Evolutionary conservation across 2,888 invertebrate species (phyloP).

Genomic region (Cerastis leucographa): DNA sequence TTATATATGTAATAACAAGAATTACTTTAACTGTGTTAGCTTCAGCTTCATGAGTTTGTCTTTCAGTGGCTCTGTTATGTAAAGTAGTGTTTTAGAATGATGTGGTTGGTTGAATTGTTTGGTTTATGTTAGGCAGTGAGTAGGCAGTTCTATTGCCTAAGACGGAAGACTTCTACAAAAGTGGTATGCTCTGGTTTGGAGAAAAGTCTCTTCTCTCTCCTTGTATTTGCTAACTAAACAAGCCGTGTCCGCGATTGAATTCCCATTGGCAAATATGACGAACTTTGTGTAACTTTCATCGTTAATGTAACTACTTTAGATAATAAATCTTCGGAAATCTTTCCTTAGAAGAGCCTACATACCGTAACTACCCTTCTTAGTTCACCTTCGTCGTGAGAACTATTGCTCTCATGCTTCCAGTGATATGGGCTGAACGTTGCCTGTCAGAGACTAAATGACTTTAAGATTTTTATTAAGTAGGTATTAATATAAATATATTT

Average conservation of each 20-base stretch:
- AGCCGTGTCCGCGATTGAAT: background rate
- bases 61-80: conserved; percentile 53
- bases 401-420: background rate
- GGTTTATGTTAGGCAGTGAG: conserved; percentile 3
- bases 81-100: conserved; percentile 46
- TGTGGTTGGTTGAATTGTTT: conserved; percentile 20
- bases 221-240: background rate
- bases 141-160: conserved; percentile 4
- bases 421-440: background rate
- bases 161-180: background rate
- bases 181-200: background rate
- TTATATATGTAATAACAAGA: conserved; percentile 46
- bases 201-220: background rate
- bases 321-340: background rate
- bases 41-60: conserved; percentile 48
- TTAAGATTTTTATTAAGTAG: background rate
- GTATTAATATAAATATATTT: too few species aligned
- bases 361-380: background rate
- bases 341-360: background rate
- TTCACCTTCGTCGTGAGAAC: background rate
- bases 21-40: conserved; percentile 56
- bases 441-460: background rate
- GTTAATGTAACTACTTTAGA: background rate
- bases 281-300: background rate
- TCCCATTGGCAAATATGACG: background rate